Evolutionary conservation across 1,140 invertebrate species (phyloP).

Genomic region (Drosophila ogumai): DNA sequence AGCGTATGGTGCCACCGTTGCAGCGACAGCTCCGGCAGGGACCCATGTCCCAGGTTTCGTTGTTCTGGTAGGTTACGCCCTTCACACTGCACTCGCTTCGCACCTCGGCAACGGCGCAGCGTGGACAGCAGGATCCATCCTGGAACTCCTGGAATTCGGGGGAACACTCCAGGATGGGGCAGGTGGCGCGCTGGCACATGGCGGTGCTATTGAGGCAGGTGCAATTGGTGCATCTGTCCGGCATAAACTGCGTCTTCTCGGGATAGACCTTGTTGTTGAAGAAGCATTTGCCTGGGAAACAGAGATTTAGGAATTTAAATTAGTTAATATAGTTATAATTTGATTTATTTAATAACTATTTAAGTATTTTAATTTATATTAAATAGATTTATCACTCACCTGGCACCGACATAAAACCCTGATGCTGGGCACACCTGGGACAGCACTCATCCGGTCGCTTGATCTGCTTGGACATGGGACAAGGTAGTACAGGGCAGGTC

Average conservation of each 20-base stretch:
- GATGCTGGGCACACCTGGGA: constrained; percentile 90
- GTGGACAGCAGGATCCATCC: constrained; percentile 91
- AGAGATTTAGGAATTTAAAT: neutral
- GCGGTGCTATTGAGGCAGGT: constrained; percentile 91
- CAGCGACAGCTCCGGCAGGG: constrained; percentile 94
- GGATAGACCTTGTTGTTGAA: constrained; percentile 87
- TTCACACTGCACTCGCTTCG: constrained; percentile 88
- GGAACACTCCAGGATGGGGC: constrained; percentile 92
- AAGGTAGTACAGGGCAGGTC: constrained; percentile 93
- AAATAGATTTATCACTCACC: constrained; percentile 77
- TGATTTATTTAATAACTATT: too few species aligned
- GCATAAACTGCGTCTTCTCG: constrained; percentile 79
- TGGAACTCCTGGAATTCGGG: constrained; percentile 88
- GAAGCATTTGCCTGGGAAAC: constrained; percentile 87
- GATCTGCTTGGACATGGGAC: constrained; percentile 88
- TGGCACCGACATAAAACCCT: constrained; percentile 85
- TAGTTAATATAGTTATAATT: neutral
- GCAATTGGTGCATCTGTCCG: constrained; percentile 94
- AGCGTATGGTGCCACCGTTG: constrained; percentile 91
- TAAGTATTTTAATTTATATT: neutral
- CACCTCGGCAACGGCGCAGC: constrained; percentile 88
- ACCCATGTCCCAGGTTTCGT: constrained; percentile 93
- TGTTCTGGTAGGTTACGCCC: constrained; percentile 89
- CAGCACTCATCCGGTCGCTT: constrained; percentile 92
- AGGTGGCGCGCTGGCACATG: constrained; percentile 91